A percentile compares a stretch with the other conserved stretches of the same genome.
These are phyloP conservation scores for Eclectus roratus DNA, from an alignment of 2,113 vertebrate species.

Conservation along the genomic window DNA sequence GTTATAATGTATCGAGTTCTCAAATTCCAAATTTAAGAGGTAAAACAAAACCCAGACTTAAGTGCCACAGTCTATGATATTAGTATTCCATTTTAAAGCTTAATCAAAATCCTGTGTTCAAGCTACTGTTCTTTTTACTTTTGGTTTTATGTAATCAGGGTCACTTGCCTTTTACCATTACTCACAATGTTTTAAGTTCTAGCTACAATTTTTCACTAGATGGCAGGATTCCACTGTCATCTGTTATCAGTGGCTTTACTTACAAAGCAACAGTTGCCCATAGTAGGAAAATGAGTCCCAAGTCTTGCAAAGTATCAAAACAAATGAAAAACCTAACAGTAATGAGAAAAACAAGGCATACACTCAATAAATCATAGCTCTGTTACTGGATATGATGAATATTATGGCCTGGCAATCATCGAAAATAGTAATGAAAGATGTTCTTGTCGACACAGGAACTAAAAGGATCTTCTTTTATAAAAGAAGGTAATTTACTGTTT, in stretches of 20 bases:
- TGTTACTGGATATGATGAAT: background rate
- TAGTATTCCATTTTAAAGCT: background rate
- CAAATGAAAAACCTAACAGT: background rate
- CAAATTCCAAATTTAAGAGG: background rate
- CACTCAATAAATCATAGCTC: background rate
- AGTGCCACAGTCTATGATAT: background rate
- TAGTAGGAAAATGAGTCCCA: background rate
- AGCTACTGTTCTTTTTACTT: background rate
- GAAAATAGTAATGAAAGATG: background rate
- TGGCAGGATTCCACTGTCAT: constrained; percentile 54
- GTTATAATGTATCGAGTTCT: background rate
- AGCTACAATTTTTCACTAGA: constrained; percentile 55
- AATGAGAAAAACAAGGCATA: background rate
- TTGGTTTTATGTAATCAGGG: background rate
- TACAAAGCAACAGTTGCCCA: background rate
- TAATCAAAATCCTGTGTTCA: background rate
- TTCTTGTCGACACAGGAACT: background rate
- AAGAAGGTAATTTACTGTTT: background rate
- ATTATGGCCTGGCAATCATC: background rate
- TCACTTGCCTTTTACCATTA: background rate
- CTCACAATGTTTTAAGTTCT: background rate
- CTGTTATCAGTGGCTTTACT: background rate
- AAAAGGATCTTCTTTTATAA: background rate
- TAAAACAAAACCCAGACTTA: background rate
- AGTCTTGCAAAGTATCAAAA: background rate